Evolutionary conservation across 2,797 vertebrate species (phyloP).

Genomic region (Thaleichthys pacificus): DNA sequence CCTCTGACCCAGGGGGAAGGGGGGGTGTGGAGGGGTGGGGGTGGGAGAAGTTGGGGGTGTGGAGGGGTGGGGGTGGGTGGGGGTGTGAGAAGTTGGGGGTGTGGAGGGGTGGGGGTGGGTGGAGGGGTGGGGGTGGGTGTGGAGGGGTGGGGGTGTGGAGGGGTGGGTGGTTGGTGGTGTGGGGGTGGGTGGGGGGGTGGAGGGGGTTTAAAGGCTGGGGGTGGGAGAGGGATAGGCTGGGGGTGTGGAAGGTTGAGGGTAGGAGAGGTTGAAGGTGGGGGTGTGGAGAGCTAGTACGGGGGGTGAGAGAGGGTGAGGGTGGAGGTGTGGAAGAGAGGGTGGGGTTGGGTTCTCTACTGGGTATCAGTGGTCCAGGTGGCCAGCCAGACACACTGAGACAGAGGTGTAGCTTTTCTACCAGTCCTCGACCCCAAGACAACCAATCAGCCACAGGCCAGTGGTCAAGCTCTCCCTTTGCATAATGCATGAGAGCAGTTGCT

Average conservation of each 20-base stretch:
- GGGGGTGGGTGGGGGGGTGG: no score
- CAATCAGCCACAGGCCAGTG: constrained; percentile 71
- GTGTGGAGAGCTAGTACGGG: no score
- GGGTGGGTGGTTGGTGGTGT: background rate
- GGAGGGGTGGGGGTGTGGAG: no score
- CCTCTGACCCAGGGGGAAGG: background rate
- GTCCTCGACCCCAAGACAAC: constrained; percentile 52
- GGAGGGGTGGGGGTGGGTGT: no score
- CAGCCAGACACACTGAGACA: constrained; percentile 46
- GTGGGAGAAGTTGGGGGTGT: constrained; percentile 15
- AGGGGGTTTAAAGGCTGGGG: no score
- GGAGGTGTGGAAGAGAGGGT: no score
- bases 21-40: constrained; percentile 29
- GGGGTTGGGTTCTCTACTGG: background rate
- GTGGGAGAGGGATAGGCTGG: no score
- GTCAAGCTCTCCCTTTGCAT: constrained; percentile 69
- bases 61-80: constrained; percentile 16
- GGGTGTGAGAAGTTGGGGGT: background rate
- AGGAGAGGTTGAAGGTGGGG: no score
- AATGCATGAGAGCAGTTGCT: constrained; percentile 63
- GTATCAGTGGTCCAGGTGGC: constrained; percentile 22
- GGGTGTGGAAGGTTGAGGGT: no score
- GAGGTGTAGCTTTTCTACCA: constrained; percentile 21
- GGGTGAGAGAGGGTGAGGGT: no score
- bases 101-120: no score